Base-by-base conservation (phyloP, 2,888 invertebrate species). In the Scotopteryx bipunctaria region DNA sequence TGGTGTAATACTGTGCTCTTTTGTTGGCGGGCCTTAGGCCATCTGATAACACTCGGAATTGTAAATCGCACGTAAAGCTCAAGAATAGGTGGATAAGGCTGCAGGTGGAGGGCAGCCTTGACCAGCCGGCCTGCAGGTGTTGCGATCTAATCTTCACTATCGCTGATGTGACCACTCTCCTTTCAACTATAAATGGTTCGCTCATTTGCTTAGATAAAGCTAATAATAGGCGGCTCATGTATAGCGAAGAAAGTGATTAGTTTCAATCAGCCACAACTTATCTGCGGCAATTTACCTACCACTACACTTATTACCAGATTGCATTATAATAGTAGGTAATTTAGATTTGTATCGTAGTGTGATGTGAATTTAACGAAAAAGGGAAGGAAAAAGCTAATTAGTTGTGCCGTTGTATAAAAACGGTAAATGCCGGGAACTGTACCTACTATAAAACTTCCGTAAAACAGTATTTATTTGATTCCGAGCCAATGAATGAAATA, bases 11-110 rank as follows among this genome's bases (percentile, higher is more conserved):
- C 76, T 75, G 69, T 73, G 75, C 64, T 75, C 79, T 73, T 82
- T 85, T 82, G 84, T 81, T 78, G 70, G 69, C 69, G 68, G 69
- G 69, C 72, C 63, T 59, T 66, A 80, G 81, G 83, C 77, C 78
- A 87, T 87, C 86, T 78, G 88, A 88, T 88, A 87, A 86, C 76
- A 73, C 44, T 69, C 64, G 61, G 69, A 86, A 81, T 80, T 75
- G 77, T 81, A 83, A 81, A 86, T 86, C 79, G 86, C 85, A 85
- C 81, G 83, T 87, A 82, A 85, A 76, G 79, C 83, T 80, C 74
- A 79, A 78, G 78, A 78, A 75, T 71, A 72, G 74, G 73, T 66
- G 73, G 79, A 77, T 59, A 57, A 50, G 43, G 68, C 64, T 69
- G 67, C 48, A 38, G 48, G 40, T 25, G 42, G 65, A 67, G 55